Percentiles rank a stretch among this genome's conserved stretches.
Evolutionary conservation across 2,888 invertebrate genomes (phyloP).

Genomic region (Eupithecia subfuscata): DNA sequence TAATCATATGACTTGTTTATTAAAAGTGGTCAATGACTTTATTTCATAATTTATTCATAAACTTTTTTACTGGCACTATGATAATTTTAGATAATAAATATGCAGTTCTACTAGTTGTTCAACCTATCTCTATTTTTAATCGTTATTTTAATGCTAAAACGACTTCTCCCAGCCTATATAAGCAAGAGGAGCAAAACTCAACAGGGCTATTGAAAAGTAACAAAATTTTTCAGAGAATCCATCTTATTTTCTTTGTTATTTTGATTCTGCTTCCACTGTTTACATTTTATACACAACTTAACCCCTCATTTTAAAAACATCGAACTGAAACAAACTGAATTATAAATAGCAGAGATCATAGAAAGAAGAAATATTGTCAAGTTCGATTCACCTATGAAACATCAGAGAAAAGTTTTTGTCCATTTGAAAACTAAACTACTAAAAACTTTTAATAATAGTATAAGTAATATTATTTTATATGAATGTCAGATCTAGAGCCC

Average conservation of each 20-base stretch:
- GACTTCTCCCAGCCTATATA: background rate
- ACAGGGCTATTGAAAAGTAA: background rate
- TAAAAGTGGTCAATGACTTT: conserved; percentile 8
- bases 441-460: too few species aligned
- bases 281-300: too few species aligned
- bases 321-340: background rate
- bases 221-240: background rate
- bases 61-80: background rate
- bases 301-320: background rate
- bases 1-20: background rate
- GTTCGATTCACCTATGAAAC: too few species aligned
- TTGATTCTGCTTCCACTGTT: background rate
- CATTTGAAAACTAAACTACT: too few species aligned
- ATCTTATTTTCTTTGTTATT: background rate
- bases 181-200: background rate
- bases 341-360: too few species aligned
- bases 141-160: background rate
- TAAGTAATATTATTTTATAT: too few species aligned
- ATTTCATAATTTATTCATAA: background rate
- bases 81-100: background rate
- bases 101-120: background rate
- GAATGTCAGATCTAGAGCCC: too few species aligned
- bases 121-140: background rate
- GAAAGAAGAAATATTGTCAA: background rate
- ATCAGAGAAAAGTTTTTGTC: too few species aligned